Evolutionary conservation across 2,797 vertebrate species (phyloP), one percentile per base, ranked within the genome.

Genomic region (Mionectes olivaceus): DNA sequence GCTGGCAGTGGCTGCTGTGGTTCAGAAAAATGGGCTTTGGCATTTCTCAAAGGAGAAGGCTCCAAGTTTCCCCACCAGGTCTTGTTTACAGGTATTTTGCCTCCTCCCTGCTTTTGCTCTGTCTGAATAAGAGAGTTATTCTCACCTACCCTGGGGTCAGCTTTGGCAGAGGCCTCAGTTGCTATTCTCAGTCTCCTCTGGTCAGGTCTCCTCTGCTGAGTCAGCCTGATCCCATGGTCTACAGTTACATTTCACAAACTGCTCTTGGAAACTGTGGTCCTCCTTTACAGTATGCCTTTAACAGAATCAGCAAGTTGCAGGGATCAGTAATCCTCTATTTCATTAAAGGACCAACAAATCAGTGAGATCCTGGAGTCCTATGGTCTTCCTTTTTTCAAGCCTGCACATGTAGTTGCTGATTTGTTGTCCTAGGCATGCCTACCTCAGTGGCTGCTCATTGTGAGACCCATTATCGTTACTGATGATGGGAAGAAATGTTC

Each of bases 371-470:
- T 28, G 71, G 37, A n/a, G 25, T 57, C 60, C 49, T 50, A 11
- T 5, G 10, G 37, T 35, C 57, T 57, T 61, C 50, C n/a, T 59
- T 22, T 67, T 82, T 19, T 25, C 50, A 12, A 37, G 37, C 39
- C 15, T 67, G 49, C 49, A 18, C 1, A 2, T 21, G 13, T 18
- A 39, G 52, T 23, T 79, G 61, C 59, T 94, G 10, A 91, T 90
- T 86, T 94, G 74, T 78, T 96, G 77, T 61, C 25, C 19, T 47
- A n/a, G 65, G 43, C 33, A 1, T 32, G 22, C 49, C 74, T 70
- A 22, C 87, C 37, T 79, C 74, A 15, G 67, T 37, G 60, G 67
- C 23, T 94, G 77, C 87, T 94, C 83, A 55, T 93, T 94, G 60
- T 37, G 68, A 81, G 63, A 55, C 8, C 22, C 14, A 28, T 74